Percentiles rank a stretch among this genome's conserved stretches.
These are phyloP conservation scores for Drepanosiphum platanoidis DNA, from an alignment of 2,888 invertebrate genomes.

Conservation along the genomic window DNA sequence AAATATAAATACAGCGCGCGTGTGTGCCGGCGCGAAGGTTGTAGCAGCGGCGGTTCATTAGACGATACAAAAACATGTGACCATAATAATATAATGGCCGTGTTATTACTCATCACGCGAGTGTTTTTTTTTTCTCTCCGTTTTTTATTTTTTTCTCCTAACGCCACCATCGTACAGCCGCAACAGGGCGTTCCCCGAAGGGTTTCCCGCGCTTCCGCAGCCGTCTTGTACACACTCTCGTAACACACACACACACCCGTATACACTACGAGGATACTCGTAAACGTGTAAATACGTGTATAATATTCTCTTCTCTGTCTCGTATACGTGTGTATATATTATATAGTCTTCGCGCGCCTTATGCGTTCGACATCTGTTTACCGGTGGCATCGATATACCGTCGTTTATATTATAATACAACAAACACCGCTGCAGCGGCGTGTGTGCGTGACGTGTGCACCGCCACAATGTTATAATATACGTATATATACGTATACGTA, in stretches of 20 bases:
- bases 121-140: neutral
- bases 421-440: no score
- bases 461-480: neutral
- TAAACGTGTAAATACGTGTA: neutral
- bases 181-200: conserved; percentile 42
- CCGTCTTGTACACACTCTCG: neutral
- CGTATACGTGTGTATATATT: neutral
- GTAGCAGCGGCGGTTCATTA: conserved; percentile 29
- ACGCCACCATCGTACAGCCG: conserved; percentile 33
- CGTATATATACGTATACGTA: neutral
- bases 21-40: conserved; percentile 11
- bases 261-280: neutral
- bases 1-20: conserved; percentile 8
- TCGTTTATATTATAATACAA: no score
- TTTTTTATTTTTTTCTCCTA: no score
- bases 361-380: conserved; percentile 42
- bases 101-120: neutral
- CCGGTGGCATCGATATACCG: conserved; percentile 20
- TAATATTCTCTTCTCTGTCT: neutral
- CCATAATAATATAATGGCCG: conserved; percentile 38
- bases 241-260: neutral
- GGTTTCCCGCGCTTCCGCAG: conserved; percentile 57
- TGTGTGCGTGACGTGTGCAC: neutral
- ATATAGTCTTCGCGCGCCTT: neutral
- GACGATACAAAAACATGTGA: conserved; percentile 52